A percentile compares a stretch with the other conserved stretches of the same genome.
These are phyloP conservation scores for Tragelaphus scriptus DNA, from an alignment of 2,113 vertebrate genomes.

Conservation along the genomic window DNA sequence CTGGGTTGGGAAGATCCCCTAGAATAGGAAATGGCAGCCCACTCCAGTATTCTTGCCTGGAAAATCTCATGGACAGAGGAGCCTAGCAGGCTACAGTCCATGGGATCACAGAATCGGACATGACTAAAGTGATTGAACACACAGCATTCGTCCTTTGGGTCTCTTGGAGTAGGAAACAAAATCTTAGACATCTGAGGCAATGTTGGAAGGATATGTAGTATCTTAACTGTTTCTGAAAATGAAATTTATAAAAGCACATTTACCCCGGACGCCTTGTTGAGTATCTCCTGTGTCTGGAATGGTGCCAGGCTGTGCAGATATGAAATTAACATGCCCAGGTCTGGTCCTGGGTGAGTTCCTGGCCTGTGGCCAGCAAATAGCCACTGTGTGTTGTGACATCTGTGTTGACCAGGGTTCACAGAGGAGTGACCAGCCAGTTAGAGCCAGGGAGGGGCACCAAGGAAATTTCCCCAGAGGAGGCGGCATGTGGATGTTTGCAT, in stretches of 20 bases:
- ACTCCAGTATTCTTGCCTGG: background rate
- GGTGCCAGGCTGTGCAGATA: background rate
- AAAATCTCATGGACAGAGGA: background rate
- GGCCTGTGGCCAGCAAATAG: background rate
- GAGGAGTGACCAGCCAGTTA: background rate
- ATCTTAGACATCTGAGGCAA: background rate
- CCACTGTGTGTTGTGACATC: background rate
- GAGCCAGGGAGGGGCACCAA: fast-evolving
- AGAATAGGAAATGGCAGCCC: background rate
- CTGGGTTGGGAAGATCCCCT: background rate
- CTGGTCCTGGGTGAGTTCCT: background rate
- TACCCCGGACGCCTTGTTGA: background rate
- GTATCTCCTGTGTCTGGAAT: fast-evolving
- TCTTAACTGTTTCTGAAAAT: background rate
- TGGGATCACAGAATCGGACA: background rate
- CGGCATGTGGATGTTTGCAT: fast-evolving
- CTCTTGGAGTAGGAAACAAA: background rate
- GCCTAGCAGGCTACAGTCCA: background rate
- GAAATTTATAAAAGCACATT: background rate
- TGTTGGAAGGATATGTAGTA: background rate
- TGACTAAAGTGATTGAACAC: background rate
- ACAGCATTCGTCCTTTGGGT: background rate
- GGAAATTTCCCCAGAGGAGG: background rate
- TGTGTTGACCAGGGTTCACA: background rate
- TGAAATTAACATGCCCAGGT: background rate